Base-by-base conservation (phyloP, 2,113 vertebrate genomes). In the Budorcas taxicolor region DNA sequence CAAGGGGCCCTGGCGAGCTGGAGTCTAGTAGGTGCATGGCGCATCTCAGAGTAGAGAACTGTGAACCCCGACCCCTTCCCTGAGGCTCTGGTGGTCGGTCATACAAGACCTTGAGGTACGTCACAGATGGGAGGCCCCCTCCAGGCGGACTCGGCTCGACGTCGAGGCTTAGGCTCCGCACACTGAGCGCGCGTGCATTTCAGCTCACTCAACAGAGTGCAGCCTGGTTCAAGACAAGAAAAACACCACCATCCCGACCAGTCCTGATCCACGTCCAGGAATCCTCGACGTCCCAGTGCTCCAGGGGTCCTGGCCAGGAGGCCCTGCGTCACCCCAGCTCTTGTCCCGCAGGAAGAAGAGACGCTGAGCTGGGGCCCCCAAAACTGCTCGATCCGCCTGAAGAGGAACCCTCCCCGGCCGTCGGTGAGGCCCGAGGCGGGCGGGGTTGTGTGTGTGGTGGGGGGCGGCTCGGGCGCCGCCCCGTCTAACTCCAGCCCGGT, bases 111-210 rank as follows among this genome's bases (percentile, higher is more conserved):
- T 57, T 15, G 1, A 19, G 0, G 82, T 12, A 7, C 14, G 2
- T 16, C 15, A 7, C n/a, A 8, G n/a, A 11, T 17, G 19, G 19
- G 8, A 8, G 31, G 21, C 17, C 55, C 5, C 9, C 19, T 17
- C 11, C 5, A 12, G 21, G 47, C 2, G 0, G 13, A 0, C 2
- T 5, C 0, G 4, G 23, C 43, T 36, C 3, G 10, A 2, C 6
- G 23, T 14, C 7, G 1, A 33, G n/a, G 13, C 17, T 15, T 45
- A 0, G 8, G 23, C 40, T 7, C 1, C 29, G 6, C 60, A 31
- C 3, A 8, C 8, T 3, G 15, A 7, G 25, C 3, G 1, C 25
- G 0, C 7, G 17, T 25, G 27, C 47, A 1, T 17, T 57, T 57
- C 15, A 10, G 17, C 4, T 25, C 14, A 1, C 3, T 9, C 4